Percentiles rank a stretch among this genome's conserved stretches.
phyloP scores from a whole-genome alignment of 2,888 invertebrate genomes.

The Mycalesis mineus region DNA sequence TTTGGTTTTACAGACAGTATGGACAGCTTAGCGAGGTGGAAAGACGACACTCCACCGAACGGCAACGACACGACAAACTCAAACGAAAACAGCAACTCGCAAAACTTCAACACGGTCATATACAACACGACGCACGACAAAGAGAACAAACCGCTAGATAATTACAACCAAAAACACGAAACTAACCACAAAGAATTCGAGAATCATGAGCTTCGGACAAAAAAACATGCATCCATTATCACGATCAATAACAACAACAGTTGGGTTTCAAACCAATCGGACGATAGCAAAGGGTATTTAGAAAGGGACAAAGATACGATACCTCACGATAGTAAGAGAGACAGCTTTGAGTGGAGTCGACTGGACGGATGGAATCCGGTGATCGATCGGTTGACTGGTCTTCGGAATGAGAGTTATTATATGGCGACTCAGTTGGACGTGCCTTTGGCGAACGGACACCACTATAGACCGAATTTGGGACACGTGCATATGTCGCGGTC shows the following conservation, averaged over 20 bases:
- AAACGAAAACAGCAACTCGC: slow-evolving; percentile 58
- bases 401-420: slow-evolving; percentile 95
- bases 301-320: slow-evolving; percentile 70
- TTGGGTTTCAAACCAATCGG: slow-evolving; percentile 73
- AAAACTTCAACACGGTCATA: slow-evolving; percentile 70
- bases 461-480: slow-evolving; percentile 56
- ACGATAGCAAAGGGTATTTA: slow-evolving; percentile 70
- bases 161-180: slow-evolving; percentile 44
- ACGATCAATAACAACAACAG: slow-evolving; percentile 73
- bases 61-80: slow-evolving; percentile 69
- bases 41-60: slow-evolving; percentile 74
- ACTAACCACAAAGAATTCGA: slow-evolving; percentile 47
- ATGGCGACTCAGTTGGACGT: slow-evolving; percentile 84
- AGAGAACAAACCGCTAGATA: slow-evolving; percentile 56
- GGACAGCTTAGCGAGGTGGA: slow-evolving; percentile 76
- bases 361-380: slow-evolving; percentile 91
- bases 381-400: slow-evolving; percentile 88
- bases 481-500: slow-evolving; percentile 68
- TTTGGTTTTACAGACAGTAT: slow-evolving; percentile 60
- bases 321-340: slow-evolving; percentile 69
- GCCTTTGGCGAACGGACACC: slow-evolving; percentile 73
- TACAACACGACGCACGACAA: slow-evolving; percentile 64
- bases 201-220: slow-evolving; percentile 52
- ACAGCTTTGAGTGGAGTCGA: slow-evolving; percentile 78
- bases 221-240: slow-evolving; percentile 70